Base-by-base conservation (phyloP, 2,113 vertebrate species). In the Perccottus glenii region DNA sequence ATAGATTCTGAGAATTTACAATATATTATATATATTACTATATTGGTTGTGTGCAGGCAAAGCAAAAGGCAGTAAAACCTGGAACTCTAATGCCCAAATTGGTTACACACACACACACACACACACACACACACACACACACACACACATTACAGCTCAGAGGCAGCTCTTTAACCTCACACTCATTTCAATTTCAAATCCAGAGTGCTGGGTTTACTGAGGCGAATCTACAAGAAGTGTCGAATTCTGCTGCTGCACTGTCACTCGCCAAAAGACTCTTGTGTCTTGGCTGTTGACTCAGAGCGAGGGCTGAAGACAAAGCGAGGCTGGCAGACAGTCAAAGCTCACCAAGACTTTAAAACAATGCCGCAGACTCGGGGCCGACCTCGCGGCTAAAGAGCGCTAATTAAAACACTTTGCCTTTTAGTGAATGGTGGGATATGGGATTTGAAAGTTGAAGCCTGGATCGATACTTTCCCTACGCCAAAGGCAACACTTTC, bases 331-430 rank as follows among this genome's bases (percentile, higher is more conserved):
- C 75, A 62, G 55, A 16, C 10, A 83, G 63, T 84, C 84, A 78
- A 72, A 61, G 67, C 56, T 6, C 51, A 45, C 65, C 56, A 47
- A 71, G 66, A 60, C 33, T 11, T 40, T 27, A 10, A 15, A 7
- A 61, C 5, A 56, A 42, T 9, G 42, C 40, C 62, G 27, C 35
- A 57, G 32, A 56, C 43, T 42, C 47, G 15, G 10, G 44, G 11
- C 57, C 55, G 52, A 69, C 46, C 78, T 71, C 1, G 43, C 67
- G 63, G 74, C 79, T 64, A 75, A 60, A 43, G 32, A 67, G 45
- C 44, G 80, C 67, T 75, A 82, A 90, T 89, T 85, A 89, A 85
- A 78, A 77, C 57, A 47, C 75, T 75, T 81, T 76, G 61, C 67
- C 47, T 72, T 72, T 72, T 58, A 0, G 11, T 40, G 45, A 40